phyloP scores from a whole-genome alignment of 37 sponge, comb jelly and placozoan species.

The Petrosia ficiformis region DNA sequence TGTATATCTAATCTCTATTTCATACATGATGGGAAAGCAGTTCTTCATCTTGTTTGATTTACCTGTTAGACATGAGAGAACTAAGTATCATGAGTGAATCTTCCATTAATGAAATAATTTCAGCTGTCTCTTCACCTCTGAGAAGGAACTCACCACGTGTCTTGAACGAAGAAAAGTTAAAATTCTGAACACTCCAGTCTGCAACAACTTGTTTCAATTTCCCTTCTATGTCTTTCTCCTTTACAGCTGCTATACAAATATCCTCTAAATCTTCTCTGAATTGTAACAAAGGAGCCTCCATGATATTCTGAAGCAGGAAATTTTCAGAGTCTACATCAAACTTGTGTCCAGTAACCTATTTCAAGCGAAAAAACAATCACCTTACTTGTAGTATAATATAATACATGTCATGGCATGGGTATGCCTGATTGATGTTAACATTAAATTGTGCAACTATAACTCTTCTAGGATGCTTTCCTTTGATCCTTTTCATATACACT shows the following conservation, averaged over 20 bases:
- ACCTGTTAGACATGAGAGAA: constrained; percentile 99
- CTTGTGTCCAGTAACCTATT: constrained; percentile 56
- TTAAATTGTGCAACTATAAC: too few species aligned
- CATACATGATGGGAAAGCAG: too few species aligned
- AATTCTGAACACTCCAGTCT: constrained; percentile 94
- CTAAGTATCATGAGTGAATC: constrained; percentile 98
- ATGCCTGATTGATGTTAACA: constrained; percentile 60
- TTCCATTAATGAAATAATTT: constrained; percentile 96
- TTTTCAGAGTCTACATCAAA: constrained; percentile 94
- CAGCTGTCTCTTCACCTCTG: constrained; percentile 91
- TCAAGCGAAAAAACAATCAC: not conserved
- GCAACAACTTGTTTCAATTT: constrained; percentile 92
- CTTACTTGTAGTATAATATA: not conserved
- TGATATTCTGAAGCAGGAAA: constrained; percentile 86
- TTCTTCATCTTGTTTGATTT: not conserved
- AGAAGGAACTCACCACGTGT: constrained; percentile 97
- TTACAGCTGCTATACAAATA: constrained; percentile 97
- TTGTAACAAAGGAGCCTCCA: constrained; percentile 97
- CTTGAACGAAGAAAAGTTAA: constrained; percentile 88
- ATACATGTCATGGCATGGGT: too few species aligned
- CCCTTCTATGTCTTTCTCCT: constrained; percentile 97
- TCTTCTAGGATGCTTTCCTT: too few species aligned
- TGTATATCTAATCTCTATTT: too few species aligned
- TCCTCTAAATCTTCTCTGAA: constrained; percentile 98
- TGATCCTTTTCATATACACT: too few species aligned